A percentile compares a stretch with the other conserved stretches of the same genome.
Conservation (phyloP, 30 jellyfish, hydroid and myxozoan species). For the Turritopsis rubra region DNA sequence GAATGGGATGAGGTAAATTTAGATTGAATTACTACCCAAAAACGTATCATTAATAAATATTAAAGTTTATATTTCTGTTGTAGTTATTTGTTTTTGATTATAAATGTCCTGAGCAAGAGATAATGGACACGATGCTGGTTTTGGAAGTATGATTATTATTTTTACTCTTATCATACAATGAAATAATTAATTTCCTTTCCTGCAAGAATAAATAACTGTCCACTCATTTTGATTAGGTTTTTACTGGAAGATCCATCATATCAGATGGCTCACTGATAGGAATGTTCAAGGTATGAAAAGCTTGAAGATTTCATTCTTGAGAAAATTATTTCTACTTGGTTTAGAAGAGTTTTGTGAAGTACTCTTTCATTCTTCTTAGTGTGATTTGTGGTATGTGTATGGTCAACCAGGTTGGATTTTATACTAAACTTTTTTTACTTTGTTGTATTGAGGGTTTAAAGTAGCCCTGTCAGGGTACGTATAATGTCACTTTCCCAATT, state of each 20-base stretch:
- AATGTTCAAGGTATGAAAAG: slow-evolving; percentile 49
- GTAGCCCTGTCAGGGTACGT: too few species aligned
- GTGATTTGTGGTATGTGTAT: slow-evolving; percentile 85
- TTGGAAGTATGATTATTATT: slow-evolving; percentile 49
- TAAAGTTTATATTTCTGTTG: background rate
- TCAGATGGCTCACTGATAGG: slow-evolving; percentile 78
- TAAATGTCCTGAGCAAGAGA: slow-evolving; percentile 54
- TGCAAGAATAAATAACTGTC: too few species aligned
- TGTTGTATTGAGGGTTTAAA: background rate
- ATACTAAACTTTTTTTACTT: background rate
- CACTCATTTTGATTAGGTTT: slow-evolving; percentile 61
- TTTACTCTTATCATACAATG: too few species aligned
- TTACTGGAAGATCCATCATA: slow-evolving; percentile 73
- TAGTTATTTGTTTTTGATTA: slow-evolving; percentile 70
- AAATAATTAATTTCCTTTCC: too few species aligned
- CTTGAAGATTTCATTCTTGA: too few species aligned
- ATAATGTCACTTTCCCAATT: too few species aligned
- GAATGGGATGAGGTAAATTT: slow-evolving; percentile 94
- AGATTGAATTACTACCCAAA: background rate
- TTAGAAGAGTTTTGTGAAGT: background rate
- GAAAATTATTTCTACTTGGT: background rate
- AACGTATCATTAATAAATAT: background rate
- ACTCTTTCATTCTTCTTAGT: slow-evolving; percentile 23
- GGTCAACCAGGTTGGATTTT: slow-evolving; percentile 52
- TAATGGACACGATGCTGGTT: slow-evolving; percentile 60